Base-by-base conservation (phyloP, 2,888 invertebrate genomes). In the Drosophila infuscata region DNA sequence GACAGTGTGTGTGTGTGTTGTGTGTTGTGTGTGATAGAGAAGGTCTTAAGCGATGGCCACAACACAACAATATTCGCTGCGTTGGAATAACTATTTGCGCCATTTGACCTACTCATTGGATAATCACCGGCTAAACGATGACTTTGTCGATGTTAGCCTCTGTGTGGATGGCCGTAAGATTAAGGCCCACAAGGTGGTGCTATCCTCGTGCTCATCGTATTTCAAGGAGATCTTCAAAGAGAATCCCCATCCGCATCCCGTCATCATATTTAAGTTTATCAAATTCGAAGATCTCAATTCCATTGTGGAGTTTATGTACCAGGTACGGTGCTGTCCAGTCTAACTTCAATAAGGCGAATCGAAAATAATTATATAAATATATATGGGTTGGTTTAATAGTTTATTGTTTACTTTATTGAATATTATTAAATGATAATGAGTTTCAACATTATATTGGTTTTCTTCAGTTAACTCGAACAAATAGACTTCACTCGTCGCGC, bases 11-110 rank as follows among this genome's bases (percentile, higher is more conserved):
- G 41, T 41, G 38, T 41, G n/a, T 32, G 32, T 15, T 36, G 38
- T 38, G 38, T 9, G n/a, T 41, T 41, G 38, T n/a, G 38, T 46
- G 46, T 15, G 46, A 46, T 46, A 46, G 25, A 46, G 20, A 20
- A 32, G 57, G 48, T 49, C 48, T 30, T 33, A 25, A 56, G 78
- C 57, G 32, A 95, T 95, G 94, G 94, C 94, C 85, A 93, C 95
- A 93, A 95, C 95, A 92, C 96, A 96, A 92, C 97, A 97, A 92
- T 97, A 97, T 94, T 97, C 97, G 79, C 94, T 97, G 83, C 96
- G 97, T 81, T 97, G 97, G 97, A 97, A 97, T 93, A 97, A 97
- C 94, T 97, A 97, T 92, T 95, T 96, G 91, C 95, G 95, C 89
- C 96, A 96, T 93, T 96, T 97, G 90, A 96, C 96, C 77, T 96